Percentiles rank a stretch among this genome's conserved stretches.
Conservation (phyloP, 2,113 vertebrate genomes). For the Crotalus horridus region DNA sequence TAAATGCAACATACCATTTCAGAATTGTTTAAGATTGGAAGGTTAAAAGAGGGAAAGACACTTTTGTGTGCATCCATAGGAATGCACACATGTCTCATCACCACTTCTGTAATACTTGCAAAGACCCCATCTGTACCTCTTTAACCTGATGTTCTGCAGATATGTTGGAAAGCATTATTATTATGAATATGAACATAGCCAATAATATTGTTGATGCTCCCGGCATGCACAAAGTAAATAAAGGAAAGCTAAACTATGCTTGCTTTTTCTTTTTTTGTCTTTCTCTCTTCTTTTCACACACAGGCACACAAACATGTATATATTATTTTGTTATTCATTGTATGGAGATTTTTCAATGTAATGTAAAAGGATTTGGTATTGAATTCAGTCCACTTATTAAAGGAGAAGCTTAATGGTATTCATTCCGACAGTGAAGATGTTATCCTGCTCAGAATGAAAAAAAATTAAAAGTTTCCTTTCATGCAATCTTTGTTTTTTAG, state of each 20-base stretch:
- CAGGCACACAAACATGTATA: background rate
- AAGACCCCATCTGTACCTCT: background rate
- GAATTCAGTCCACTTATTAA: conserved; percentile 44
- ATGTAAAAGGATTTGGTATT: conserved; percentile 52
- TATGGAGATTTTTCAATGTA: conserved; percentile 45
- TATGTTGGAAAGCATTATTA: background rate
- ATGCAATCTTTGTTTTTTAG: background rate
- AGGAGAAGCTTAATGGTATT: conserved; percentile 13
- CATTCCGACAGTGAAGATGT: conserved; percentile 39
- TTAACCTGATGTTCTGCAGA: background rate
- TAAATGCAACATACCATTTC: background rate
- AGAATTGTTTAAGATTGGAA: background rate
- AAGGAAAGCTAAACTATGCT: conserved; percentile 2
- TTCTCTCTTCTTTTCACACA: background rate
- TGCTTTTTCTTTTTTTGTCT: background rate
- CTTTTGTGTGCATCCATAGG: background rate
- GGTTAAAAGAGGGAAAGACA: background rate
- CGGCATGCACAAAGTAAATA: background rate
- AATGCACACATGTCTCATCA: background rate
- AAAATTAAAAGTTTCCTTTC: background rate
- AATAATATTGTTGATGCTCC: background rate
- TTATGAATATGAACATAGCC: background rate
- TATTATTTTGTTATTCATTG: conserved; percentile 45
- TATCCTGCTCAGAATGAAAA: conserved; percentile 10
- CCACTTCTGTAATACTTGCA: background rate